Conservation (phyloP, 2,888 invertebrate species). For the Gastracanthus pulcherrimus region DNA sequence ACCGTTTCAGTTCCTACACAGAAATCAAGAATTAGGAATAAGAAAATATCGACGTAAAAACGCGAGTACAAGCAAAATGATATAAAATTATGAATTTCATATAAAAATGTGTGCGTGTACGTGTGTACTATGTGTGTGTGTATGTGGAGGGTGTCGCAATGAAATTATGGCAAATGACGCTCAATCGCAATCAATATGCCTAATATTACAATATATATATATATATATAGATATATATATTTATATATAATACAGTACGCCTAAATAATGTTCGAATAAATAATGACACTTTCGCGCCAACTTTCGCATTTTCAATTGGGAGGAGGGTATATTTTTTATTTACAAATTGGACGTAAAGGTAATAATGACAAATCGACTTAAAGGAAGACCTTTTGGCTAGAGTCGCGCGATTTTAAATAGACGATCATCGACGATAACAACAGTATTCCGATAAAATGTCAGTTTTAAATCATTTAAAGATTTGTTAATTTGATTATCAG, state of each 20-base stretch:
- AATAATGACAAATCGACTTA: slow-evolving; percentile 26
- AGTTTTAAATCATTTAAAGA: background rate
- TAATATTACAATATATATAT: slow-evolving; percentile 40
- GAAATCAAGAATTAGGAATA: background rate
- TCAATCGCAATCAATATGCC: slow-evolving; percentile 23
- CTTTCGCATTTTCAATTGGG: slow-evolving; percentile 33
- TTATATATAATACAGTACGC: slow-evolving; percentile 46
- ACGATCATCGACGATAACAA: background rate
- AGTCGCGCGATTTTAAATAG: slow-evolving; percentile 20
- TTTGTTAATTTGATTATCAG: background rate
- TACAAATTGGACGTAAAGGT: slow-evolving; percentile 46
- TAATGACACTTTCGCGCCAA: slow-evolving; percentile 47
- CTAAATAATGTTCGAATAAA: slow-evolving; percentile 43
- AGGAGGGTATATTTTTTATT: slow-evolving; percentile 17
- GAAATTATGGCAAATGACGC: background rate
- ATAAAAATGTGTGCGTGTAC: background rate
- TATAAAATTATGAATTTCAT: slow-evolving; percentile 12
- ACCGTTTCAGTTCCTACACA: slow-evolving; percentile 8
- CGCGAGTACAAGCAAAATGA: slow-evolving; percentile 3
- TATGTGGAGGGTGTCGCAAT: background rate
- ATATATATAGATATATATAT: no score
- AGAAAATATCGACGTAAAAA: background rate
- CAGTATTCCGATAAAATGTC: background rate
- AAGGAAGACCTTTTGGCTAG: slow-evolving; percentile 46
- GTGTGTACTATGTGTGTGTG: background rate